Evolutionary conservation across 2,113 vertebrate species (phyloP), one percentile per base, ranked within the genome.

Genomic region (Lepisosteus oculatus): DNA sequence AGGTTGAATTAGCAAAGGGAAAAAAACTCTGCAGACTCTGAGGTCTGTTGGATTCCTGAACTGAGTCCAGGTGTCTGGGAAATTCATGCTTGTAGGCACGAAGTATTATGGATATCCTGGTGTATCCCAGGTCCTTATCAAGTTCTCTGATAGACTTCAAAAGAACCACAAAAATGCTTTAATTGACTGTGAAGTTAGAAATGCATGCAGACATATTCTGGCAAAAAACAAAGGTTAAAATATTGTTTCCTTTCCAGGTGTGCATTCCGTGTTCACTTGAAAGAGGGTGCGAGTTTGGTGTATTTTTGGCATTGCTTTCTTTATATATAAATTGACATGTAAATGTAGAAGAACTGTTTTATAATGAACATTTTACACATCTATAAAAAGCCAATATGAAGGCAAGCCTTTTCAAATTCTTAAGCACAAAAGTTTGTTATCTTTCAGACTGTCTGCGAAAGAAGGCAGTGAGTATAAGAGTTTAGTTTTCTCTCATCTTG

Each of bases 201-300:
- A 13, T 59, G 12, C n/a, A 13, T n/a, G 14, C 5, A 29, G 9
- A 29, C 29, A 42, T 3, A 65, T 8, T 12, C 42, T 65, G 62
- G 62, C 5, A 8, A 29, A 11, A 29, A 65, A 29, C 57, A 13
- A 59, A 15, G 12, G 57, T 59, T 59, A 29, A 65, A 65, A 7
- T 65, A 42, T 41, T 65, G 8, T 65, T 43, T 65, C 8, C 62
- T 65, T 41, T 65, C 29, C 62, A 65, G 62, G 62, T 65, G 62
- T 65, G 42, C 62, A 65, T 65, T 65, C 62, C 4, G 62, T 29
- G 6, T 29, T 29, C 62, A 8, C 42, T 41, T 6, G 62, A 65
- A 41, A 65, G 62, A 65, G 29, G 42, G 42, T 9, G 9, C 47
- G 9, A 51, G 9, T 51, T 5, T 51, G 9, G 47, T 51, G 29